phyloP scores from a whole-genome alignment of 2,888 invertebrate species.

The Nomada lathburiana region DNA sequence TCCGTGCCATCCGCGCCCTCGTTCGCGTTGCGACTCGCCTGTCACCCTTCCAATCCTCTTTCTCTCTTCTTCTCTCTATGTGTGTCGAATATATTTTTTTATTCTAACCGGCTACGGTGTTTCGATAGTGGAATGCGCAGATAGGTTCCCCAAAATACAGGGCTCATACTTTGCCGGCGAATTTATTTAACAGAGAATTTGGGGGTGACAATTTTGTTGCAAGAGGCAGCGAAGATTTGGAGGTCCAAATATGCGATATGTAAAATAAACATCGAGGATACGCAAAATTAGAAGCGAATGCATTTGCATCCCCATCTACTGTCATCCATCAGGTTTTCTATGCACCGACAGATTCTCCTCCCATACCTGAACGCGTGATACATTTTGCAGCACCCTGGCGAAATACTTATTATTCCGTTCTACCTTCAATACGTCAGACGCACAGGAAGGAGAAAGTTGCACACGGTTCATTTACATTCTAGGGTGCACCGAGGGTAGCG shows the following conservation, averaged over 20 bases:
- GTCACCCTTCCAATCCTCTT: constrained; percentile 50
- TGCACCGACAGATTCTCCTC: neutral
- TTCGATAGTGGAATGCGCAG: constrained; percentile 25
- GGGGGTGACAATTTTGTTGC: neutral
- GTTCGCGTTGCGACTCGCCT: constrained; percentile 53
- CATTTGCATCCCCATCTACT: neutral
- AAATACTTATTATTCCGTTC: neutral
- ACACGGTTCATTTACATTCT: constrained; percentile 28
- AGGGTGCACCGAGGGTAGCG: constrained; percentile 51
- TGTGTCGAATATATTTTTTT: constrained; percentile 35
- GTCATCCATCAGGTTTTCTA: constrained; percentile 12
- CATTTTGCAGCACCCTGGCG: neutral
- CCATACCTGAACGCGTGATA: neutral
- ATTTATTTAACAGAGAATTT: too few species aligned
- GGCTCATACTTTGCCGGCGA: neutral
- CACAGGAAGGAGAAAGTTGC: constrained; percentile 1
- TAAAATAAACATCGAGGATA: too few species aligned
- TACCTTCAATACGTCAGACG: neutral
- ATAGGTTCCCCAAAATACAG: neutral
- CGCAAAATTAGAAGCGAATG: neutral
- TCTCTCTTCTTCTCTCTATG: constrained; percentile 1
- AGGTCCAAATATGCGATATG: too few species aligned
- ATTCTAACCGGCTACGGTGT: constrained; percentile 62
- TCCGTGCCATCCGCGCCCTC: constrained; percentile 62
- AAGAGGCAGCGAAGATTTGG: too few species aligned